phyloP scores from a whole-genome alignment of 37 sponge, comb jelly and placozoan species.

The Aplysina aerophoba region DNA sequence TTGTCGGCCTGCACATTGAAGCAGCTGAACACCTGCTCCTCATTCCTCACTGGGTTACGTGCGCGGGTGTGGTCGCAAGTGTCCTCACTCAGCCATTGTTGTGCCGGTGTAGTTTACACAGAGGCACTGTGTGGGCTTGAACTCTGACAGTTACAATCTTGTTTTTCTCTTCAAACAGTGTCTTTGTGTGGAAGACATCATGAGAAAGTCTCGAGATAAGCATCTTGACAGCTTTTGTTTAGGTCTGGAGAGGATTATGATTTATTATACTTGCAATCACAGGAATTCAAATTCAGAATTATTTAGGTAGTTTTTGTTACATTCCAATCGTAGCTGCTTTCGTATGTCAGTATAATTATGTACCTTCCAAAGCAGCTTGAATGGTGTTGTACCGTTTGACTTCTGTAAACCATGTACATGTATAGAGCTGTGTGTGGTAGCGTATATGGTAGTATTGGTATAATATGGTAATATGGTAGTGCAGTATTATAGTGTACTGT shows the following conservation, averaged over 20 bases:
- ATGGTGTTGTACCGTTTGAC: no score
- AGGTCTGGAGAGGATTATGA: neutral
- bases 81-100: neutral
- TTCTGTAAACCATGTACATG: no score
- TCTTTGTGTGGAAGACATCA: constrained; percentile 73
- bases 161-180: constrained; percentile 41
- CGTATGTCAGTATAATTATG: no score
- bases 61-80: no score
- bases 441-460: no score
- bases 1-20: neutral
- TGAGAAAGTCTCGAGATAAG: neutral
- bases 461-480: no score
- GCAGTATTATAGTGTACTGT: no score
- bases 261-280: neutral
- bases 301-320: neutral
- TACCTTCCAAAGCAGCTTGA: no score
- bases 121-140: neutral
- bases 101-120: neutral
- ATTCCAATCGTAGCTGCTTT: neutral
- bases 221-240: neutral
- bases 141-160: neutral
- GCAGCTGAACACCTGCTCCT: no score
- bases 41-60: neutral
- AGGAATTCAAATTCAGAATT: neutral
- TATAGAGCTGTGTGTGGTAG: no score